Percentiles rank a stretch among this genome's conserved stretches.
Conservation (phyloP, 2,888 invertebrate genomes). For the Scaptomyza caliginosa region DNA sequence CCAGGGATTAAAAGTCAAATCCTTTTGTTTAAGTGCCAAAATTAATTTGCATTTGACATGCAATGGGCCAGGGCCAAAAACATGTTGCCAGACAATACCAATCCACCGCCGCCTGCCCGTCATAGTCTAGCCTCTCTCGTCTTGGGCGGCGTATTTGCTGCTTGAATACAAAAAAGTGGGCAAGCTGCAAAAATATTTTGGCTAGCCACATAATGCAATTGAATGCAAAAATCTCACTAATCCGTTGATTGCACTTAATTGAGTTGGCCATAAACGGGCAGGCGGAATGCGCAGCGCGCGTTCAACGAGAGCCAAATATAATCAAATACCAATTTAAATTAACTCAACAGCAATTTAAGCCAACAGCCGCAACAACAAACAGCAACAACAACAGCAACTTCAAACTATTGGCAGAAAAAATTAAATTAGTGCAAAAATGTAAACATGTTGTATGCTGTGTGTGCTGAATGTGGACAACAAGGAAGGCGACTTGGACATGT, state of each 20-base stretch:
- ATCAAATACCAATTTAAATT: slow-evolving; percentile 80
- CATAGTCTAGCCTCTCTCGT: slow-evolving; percentile 15
- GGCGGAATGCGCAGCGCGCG: slow-evolving; percentile 51
- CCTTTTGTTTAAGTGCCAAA: slow-evolving; percentile 78
- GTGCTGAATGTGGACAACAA: slow-evolving; percentile 41
- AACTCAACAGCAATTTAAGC: slow-evolving; percentile 79
- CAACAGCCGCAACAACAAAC: slow-evolving; percentile 36
- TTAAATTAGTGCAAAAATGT: slow-evolving; percentile 79
- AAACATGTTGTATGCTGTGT: slow-evolving; percentile 68
- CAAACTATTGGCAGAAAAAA: slow-evolving; percentile 67
- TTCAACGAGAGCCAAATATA: slow-evolving; percentile 68
- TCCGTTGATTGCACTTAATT: slow-evolving; percentile 78
- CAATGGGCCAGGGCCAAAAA: slow-evolving; percentile 68
- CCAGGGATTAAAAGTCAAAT: slow-evolving; percentile 79
- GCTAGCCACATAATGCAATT: slow-evolving; percentile 62
- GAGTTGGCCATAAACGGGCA: slow-evolving; percentile 78
- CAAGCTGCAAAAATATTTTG: slow-evolving; percentile 46
- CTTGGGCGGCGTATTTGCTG: slow-evolving; percentile 37
- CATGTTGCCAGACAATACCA: slow-evolving; percentile 60
- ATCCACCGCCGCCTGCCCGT: neutral
- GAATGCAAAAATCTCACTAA: slow-evolving; percentile 73
- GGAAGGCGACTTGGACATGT: slow-evolving; percentile 72
- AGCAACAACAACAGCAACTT: slow-evolving; percentile 15
- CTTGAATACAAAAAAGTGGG: slow-evolving; percentile 25
- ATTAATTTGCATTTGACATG: slow-evolving; percentile 79